phyloP scores from a whole-genome alignment of 2,888 invertebrate species.

The Druceiella hillmani region DNA sequence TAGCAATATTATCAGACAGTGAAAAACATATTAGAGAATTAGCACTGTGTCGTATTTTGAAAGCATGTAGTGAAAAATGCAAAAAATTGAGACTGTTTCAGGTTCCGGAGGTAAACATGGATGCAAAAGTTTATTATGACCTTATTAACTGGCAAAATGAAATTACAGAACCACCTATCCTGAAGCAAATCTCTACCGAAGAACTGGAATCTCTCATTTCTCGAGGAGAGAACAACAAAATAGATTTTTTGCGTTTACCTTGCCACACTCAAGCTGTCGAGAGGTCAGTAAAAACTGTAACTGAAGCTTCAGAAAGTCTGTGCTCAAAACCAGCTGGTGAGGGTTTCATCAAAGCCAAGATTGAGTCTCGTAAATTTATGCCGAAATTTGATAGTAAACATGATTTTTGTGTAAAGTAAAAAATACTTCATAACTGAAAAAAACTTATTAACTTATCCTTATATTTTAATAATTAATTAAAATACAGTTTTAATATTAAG shows the following conservation, averaged over 20 bases:
- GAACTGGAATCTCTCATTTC: conserved; percentile 11
- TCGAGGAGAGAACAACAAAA: conserved; percentile 10
- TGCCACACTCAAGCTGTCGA: conserved; percentile 23
- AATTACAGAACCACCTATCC: conserved; percentile 10
- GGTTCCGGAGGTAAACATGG: conserved; percentile 14
- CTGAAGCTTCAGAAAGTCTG: conserved; percentile 16
- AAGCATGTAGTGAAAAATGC: conserved; percentile 6
- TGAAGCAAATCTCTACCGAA: conserved; percentile 14
- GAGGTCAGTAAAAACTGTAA: conserved; percentile 19
- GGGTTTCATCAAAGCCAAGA: conserved; percentile 16
- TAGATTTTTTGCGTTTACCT: conserved; percentile 18
- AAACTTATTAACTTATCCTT: no score
- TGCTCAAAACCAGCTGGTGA: conserved; percentile 11
- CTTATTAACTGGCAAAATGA: conserved; percentile 18
- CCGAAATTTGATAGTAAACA: conserved; percentile 5
- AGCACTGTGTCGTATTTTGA: conserved; percentile 14
- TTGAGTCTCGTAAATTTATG: conserved; percentile 15
- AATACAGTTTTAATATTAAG: no score
- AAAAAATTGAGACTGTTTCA: conserved; percentile 13
- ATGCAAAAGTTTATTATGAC: conserved; percentile 17
- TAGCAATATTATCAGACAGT: conserved; percentile 17
- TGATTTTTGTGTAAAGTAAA: no score
- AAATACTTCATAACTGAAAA: no score
- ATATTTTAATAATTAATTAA: no score
- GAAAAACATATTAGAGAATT: conserved; percentile 16